Evolutionary conservation across 2,888 invertebrate genomes (phyloP).

Genomic region (Dryobotodes eremita): DNA sequence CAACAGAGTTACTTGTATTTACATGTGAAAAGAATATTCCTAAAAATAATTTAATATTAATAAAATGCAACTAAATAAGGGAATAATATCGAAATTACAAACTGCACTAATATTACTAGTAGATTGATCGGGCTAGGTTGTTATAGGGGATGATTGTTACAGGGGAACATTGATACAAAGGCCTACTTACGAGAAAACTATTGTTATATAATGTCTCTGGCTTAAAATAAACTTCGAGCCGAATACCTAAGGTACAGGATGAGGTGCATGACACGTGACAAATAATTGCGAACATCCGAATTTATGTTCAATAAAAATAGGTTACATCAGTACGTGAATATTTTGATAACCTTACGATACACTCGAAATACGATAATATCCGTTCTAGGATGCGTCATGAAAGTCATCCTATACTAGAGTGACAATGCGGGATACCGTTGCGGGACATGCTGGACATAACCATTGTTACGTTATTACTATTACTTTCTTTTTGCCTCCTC

Average conservation of each 20-base stretch:
- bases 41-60: neutral
- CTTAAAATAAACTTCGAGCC: neutral
- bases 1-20: constrained; percentile 37
- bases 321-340: neutral
- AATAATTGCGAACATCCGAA: neutral
- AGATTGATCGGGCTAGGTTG: neutral
- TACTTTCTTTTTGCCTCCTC: constrained; percentile 57
- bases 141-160: neutral
- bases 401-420: neutral
- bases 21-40: neutral
- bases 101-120: neutral
- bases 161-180: neutral
- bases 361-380: neutral
- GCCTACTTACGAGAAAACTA: neutral
- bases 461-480: neutral
- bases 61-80: neutral
- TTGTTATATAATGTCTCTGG: neutral
- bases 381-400: neutral
- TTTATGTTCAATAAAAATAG: neutral
- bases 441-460: neutral
- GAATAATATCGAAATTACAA: neutral
- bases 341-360: neutral
- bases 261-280: neutral
- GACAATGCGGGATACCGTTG: neutral
- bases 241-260: neutral